phyloP scores from a whole-genome alignment of 2,888 invertebrate genomes.

The Proisotoma minuta region DNA sequence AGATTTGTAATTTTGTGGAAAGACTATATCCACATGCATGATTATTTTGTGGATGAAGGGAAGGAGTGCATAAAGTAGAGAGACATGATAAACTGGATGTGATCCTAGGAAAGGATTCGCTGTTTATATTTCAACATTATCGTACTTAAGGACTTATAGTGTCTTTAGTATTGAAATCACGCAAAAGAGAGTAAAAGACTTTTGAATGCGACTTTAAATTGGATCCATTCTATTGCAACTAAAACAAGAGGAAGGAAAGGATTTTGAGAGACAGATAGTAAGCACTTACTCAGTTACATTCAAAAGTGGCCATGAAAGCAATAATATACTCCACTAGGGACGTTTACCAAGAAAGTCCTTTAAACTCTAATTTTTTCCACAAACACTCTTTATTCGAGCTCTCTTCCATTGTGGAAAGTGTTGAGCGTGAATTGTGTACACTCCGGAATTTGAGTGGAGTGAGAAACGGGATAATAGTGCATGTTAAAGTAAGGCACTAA shows the following conservation, averaged over 20 bases:
- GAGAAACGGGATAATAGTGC: too few relatives aligned
- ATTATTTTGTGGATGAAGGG: too few relatives aligned
- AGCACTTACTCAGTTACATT: background rate
- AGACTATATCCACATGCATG: too few relatives aligned
- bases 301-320: too few relatives aligned
- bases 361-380: too few relatives aligned
- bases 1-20: background rate
- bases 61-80: slow-evolving; percentile 12
- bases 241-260: slow-evolving; percentile 10
- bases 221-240: slow-evolving; percentile 28
- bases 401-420: too few relatives aligned
- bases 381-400: too few relatives aligned
- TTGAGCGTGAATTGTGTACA: too few relatives aligned
- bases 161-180: slow-evolving; percentile 43
- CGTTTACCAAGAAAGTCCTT: too few relatives aligned
- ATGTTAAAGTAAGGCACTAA: too few relatives aligned
- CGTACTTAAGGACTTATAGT: background rate
- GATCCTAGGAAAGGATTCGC: background rate
- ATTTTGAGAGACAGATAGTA: slow-evolving; percentile 23
- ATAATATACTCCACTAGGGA: too few relatives aligned
- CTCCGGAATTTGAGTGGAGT: too few relatives aligned
- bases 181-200: slow-evolving; percentile 43
- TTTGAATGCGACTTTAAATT: slow-evolving; percentile 46
- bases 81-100: background rate
- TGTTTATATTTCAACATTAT: background rate